phyloP scores from a whole-genome alignment of 2,113 vertebrate species.

The Pterocles burchelli region DNA sequence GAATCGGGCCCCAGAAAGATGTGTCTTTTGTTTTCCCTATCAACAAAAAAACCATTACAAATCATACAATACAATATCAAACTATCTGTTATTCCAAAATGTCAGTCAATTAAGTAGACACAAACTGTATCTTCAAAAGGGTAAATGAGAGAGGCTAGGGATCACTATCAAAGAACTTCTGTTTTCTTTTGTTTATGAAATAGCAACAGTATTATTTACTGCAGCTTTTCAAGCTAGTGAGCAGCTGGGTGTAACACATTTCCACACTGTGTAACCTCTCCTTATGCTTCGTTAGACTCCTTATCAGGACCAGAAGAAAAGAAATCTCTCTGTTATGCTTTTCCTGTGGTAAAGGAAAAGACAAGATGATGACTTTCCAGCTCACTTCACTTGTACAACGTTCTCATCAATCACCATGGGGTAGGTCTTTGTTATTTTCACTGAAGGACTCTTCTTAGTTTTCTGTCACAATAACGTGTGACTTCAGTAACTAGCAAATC shows the following conservation, averaged over 20 bases:
- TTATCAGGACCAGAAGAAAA: slow-evolving; percentile 84
- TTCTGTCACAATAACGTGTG: slow-evolving; percentile 57
- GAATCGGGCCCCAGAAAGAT: neutral
- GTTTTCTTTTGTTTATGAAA: slow-evolving; percentile 69
- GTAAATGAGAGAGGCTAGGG: slow-evolving; percentile 45
- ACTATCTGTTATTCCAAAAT: slow-evolving; percentile 8
- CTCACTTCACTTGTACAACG: slow-evolving; percentile 88
- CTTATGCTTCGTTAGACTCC: slow-evolving; percentile 88
- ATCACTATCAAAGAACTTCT: slow-evolving; percentile 63
- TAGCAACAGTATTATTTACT: slow-evolving; percentile 69
- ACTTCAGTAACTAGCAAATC: slow-evolving; percentile 21
- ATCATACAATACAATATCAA: slow-evolving; percentile 24
- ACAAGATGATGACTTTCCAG: slow-evolving; percentile 92
- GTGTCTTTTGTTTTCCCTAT: slow-evolving; percentile 3
- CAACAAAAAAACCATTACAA: neutral
- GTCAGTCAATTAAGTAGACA: slow-evolving; percentile 43
- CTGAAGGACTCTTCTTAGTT: slow-evolving; percentile 64
- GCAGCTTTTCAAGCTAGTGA: slow-evolving; percentile 60
- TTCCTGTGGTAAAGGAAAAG: slow-evolving; percentile 81
- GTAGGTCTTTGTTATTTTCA: slow-evolving; percentile 79
- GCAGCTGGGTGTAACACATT: slow-evolving; percentile 68
- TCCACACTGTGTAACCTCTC: slow-evolving; percentile 82
- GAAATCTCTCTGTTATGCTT: slow-evolving; percentile 78
- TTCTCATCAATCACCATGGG: slow-evolving; percentile 89
- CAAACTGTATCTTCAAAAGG: slow-evolving; percentile 47